phyloP scores from a whole-genome alignment of 2,888 invertebrate genomes.

The Thalpophila matura region DNA sequence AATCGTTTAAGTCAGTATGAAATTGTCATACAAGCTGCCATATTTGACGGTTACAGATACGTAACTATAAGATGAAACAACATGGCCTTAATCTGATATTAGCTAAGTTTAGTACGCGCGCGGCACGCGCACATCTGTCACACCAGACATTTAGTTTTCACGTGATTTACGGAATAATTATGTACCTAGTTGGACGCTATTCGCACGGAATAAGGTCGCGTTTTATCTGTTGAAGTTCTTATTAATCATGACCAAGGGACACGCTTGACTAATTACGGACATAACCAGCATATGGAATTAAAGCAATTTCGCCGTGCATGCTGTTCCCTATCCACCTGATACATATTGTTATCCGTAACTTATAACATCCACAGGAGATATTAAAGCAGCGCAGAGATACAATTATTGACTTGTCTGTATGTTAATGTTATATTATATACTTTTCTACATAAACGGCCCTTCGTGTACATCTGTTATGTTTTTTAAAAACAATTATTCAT shows the following conservation, averaged over 20 bases:
- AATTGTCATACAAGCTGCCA: too few species aligned
- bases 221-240: neutral
- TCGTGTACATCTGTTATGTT: neutral
- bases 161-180: conserved; percentile 13
- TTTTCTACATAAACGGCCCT: neutral
- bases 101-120: conserved; percentile 8
- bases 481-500: neutral
- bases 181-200: neutral
- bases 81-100: conserved; percentile 14
- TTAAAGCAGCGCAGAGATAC: too few species aligned
- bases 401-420: too few species aligned
- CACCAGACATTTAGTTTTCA: neutral
- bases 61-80: too few species aligned
- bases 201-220: neutral
- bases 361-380: too few species aligned
- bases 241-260: conserved; percentile 7
- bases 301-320: neutral
- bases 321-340: too few species aligned
- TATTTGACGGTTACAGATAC: too few species aligned
- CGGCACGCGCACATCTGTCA: conserved; percentile 6
- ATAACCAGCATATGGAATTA: neutral
- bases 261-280: neutral
- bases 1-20: too few species aligned
- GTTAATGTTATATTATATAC: too few species aligned
- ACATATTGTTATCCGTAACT: too few species aligned